Conservation (phyloP, 2,888 invertebrate species). For the Mythimna ferrago region DNA sequence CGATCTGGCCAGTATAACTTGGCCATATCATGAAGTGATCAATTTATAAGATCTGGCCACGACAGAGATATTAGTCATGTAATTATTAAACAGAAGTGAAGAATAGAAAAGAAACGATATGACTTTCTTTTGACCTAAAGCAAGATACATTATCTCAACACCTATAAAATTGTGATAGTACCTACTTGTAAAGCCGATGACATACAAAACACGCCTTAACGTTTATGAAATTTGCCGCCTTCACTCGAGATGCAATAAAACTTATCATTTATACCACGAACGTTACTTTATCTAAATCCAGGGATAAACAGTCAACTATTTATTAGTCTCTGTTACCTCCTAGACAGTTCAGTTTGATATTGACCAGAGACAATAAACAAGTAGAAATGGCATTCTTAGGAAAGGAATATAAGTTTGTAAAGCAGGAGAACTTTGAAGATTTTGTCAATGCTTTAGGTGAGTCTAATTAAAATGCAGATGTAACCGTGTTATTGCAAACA, state of each 20-base stretch:
- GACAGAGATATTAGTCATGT: no score
- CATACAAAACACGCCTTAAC: constrained; percentile 19
- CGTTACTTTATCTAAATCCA: constrained; percentile 34
- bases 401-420: constrained; percentile 70
- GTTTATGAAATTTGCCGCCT: neutral
- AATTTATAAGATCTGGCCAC: no score
- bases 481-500: no score
- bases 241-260: constrained; percentile 51
- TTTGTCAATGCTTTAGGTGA: constrained; percentile 71
- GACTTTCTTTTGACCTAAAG: neutral
- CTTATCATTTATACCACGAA: constrained; percentile 43
- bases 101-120: no score
- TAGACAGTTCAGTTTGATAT: constrained; percentile 27
- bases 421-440: constrained; percentile 72
- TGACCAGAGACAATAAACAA: constrained; percentile 1
- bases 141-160: neutral
- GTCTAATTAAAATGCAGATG: no score
- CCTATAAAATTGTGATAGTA: neutral
- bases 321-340: constrained; percentile 11
- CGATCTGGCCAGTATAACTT: no score
- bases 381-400: constrained; percentile 74
- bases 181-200: neutral
- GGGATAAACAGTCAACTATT: constrained; percentile 52
- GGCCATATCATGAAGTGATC: no score
- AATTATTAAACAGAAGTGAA: no score